These are phyloP conservation scores for Ypsolopha scabrella DNA, from an alignment of 2,888 invertebrate genomes.

Conservation along the genomic window DNA sequence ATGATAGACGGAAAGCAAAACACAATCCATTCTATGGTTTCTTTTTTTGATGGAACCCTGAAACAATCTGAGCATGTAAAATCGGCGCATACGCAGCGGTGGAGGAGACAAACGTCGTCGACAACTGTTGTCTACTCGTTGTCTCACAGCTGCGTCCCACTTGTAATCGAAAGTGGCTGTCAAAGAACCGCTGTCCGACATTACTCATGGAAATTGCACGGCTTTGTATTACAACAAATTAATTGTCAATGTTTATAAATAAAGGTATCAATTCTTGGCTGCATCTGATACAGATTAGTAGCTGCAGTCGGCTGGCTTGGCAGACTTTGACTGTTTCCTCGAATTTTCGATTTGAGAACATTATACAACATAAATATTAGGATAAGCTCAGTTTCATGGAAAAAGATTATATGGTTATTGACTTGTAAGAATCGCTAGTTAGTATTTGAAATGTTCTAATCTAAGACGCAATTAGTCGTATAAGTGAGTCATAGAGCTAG, in stretches of 20 bases:
- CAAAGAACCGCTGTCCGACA: conserved; percentile 42
- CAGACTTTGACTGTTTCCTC: neutral
- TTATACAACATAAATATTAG: no score
- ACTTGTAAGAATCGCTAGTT: no score
- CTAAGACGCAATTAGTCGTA: neutral
- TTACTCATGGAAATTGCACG: conserved; percentile 44
- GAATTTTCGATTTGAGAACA: no score
- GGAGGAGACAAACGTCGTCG: conserved; percentile 32
- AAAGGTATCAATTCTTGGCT: conserved; percentile 25
- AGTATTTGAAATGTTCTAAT: neutral
- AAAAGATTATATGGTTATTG: no score
- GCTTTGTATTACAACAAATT: conserved; percentile 42
- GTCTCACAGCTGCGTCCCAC: conserved; percentile 58
- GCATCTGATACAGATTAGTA: conserved; percentile 12
- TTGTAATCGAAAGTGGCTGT: conserved; percentile 51
- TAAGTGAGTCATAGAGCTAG: conserved; percentile 1
- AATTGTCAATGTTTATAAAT: conserved; percentile 37
- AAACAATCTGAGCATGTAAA: neutral
- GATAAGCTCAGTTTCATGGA: no score
- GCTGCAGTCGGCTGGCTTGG: neutral
- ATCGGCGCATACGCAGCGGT: conserved; percentile 30
- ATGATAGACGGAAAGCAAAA: no score
- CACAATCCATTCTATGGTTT: neutral
- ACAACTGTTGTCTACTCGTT: conserved; percentile 66
- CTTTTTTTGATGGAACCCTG: neutral